Base-by-base conservation (phyloP, 2,888 invertebrate species). In the Nephrotoma guestfalica region DNA sequence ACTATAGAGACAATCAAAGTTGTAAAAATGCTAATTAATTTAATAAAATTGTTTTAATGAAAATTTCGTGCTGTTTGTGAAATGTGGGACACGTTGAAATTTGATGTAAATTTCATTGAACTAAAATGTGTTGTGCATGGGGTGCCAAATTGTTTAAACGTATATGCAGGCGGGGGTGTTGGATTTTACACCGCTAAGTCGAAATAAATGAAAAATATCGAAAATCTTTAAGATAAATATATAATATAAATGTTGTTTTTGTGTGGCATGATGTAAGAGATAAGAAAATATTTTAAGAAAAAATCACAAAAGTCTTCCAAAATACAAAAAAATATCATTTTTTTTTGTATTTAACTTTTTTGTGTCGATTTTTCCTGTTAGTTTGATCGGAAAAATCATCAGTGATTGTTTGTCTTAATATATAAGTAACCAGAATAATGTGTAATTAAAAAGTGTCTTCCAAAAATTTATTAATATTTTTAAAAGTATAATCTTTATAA, bases 261-360 rank as follows among this genome's bases (percentile, higher is more conserved):
- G 71, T 71, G 30, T 71, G 9, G 7, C 9, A 71, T 71, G 30
- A 71, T 71, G 71, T 71, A 71, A 71, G 71, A 30, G 71, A 71
- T 71, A 71, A 71, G 71, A 71, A 71, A 71, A 71, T 71, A 57
- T 57, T 57, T 57, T 84, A 15, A 88, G 57, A 87, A 88, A 92
- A 92, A 92, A 92, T 92, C 92, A 90, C 91, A 90, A 89, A 92
- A 91, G 93, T 93, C 93, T 93, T 93, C 93, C 93, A 92, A 88
- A 71, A 71, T 71, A 71, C 71, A 88, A 83, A 86, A 57, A 85
- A 87, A 87, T 87, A 87, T 88, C 87, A 87, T 86, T 57, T 71
- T 57, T 40, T 13, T 41, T 87, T 42, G 71, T 41, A 51, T 86
- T 11, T 43, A 9, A 45, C 47, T 9, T 71, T 30, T 71, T 71